Evolutionary conservation across 2,113 vertebrate genomes (phyloP), one percentile per base, ranked within the genome.

Genomic region (Hippoglossus stenolepis): DNA sequence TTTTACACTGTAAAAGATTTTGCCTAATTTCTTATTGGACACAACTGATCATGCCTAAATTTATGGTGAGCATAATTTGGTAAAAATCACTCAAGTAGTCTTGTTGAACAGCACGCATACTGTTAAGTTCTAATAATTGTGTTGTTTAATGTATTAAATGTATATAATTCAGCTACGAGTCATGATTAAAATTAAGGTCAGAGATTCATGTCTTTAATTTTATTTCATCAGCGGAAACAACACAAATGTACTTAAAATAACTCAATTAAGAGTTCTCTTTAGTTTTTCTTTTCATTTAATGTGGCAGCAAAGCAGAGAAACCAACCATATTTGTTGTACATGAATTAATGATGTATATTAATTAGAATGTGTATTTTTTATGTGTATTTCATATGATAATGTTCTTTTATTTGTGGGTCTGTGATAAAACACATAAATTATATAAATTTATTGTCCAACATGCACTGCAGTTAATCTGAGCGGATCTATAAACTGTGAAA

Each of bases 211-310:
- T 23, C 26, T 45, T 3, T 24, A 24, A 47, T 77, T 66, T 17
- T 28, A 61, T 66, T 67, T 13, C 66, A 64, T n/a, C 14, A 67
- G 4, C 4, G 24, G 11, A 40, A 78, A 68, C 21, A 76, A 66
- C 9, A 57, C 3, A 59, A 56, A 56, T 26, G 17, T 68, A 20
- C 5, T 15, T 21, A 28, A 49, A 62, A 63, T 43, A 7, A 61
- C 2, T 54, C 2, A 17, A 43, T 54, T 20, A 17, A 12, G 2
- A 31, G 5, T 49, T 45, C 24, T 58, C 51, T 28, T 8, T 70
- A 31, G 67, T 57, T 73, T 57, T 47, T 17, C 10, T 65, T 2
- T 1, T 70, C 8, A 0, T 65, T 26, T 63, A 20, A 20, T 35
- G 23, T 21, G 6, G 10, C 6, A 63, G 15, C 2, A 35, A 80